Evolutionary conservation across 2,113 vertebrate genomes (phyloP).

Genomic region (Procavia capensis): DNA sequence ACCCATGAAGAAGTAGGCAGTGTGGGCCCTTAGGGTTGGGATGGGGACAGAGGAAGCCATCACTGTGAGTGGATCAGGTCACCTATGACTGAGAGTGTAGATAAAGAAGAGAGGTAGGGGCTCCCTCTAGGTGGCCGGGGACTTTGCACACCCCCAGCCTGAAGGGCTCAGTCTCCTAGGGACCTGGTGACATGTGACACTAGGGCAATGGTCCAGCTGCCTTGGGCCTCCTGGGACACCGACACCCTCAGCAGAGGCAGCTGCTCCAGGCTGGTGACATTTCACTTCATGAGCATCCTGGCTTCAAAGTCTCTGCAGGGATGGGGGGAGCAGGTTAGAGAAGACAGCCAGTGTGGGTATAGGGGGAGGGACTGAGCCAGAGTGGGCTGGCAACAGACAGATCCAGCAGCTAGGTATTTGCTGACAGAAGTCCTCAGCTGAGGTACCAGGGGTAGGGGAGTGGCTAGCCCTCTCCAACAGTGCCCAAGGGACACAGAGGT

Average conservation of each 20-base stretch:
- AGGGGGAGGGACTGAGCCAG: background rate
- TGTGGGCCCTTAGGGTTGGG: background rate
- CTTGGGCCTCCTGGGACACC: background rate
- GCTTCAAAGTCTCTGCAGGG: conserved; percentile 73
- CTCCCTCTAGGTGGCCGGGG: background rate
- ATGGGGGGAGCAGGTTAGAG: background rate
- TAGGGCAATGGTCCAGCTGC: background rate
- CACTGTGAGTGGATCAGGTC: background rate
- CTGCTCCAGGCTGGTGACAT: conserved; percentile 69
- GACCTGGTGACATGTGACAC: conserved; percentile 9
- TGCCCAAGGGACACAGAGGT: background rate
- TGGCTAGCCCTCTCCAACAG: background rate
- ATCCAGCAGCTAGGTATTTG: background rate
- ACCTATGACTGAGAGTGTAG: background rate
- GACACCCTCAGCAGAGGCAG: conserved; percentile 20
- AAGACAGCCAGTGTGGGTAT: accelerated
- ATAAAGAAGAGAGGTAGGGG: background rate
- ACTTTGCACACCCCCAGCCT: background rate
- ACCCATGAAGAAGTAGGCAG: background rate
- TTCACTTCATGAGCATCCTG: conserved; percentile 45
- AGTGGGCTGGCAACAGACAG: background rate
- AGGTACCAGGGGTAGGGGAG: background rate
- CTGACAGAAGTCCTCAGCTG: background rate
- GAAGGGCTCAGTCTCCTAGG: background rate
- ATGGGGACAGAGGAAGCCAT: background rate